Base-by-base conservation (phyloP, 1,140 invertebrate species). In the Drosophila lowei region DNA sequence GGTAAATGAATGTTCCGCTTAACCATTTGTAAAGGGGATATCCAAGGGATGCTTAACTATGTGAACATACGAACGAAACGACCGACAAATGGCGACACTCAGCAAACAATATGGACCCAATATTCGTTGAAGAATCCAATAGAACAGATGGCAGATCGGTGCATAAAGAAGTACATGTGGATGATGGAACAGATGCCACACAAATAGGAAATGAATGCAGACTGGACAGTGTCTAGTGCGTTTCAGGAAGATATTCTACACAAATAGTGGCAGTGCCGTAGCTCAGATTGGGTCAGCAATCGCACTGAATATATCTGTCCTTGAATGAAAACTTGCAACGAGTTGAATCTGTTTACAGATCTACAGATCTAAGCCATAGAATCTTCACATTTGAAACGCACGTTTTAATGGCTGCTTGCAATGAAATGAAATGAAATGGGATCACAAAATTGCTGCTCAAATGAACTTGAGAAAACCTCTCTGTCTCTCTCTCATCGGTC, bases 31-130 rank as follows among this genome's bases (percentile, higher is more conserved):
- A 34, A 38, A 38, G n/a, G 34, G 9, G 44, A 48, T 23, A 38
- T 49, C 2, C 28, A 62, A 21, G 30, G 34, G 21, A 60, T 38
- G 44, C 41, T 25, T 55, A 74, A 41, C 30, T 56, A 68, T 55
- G 63, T 59, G 49, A 71, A 74, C 72, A 84, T 73, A 77, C 80
- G 67, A 79, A 84, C 80, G 50, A 72, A 84, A 72, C 72, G 57
- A 80, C 74, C 73, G 70, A 86, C 49, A 76, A 47, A 73, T 64
- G 67, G 68, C 63, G 62, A 64, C 67, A 63, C 59, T 79, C 80
- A 84, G 80, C 80, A 80, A 43, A 86, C 81, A 85, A 80, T 86
- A 85, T 86, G 81, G 64, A 80, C 52, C 63, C 56, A n/a, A 28
- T 23, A 9, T 18, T 52, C n/a, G 6, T 44, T 3, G 9, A 23